Percentiles rank a stretch among this genome's conserved stretches.
These are phyloP conservation scores for Tetranychus piercei DNA, from an alignment of 2,888 invertebrate species.

Conservation along the genomic window DNA sequence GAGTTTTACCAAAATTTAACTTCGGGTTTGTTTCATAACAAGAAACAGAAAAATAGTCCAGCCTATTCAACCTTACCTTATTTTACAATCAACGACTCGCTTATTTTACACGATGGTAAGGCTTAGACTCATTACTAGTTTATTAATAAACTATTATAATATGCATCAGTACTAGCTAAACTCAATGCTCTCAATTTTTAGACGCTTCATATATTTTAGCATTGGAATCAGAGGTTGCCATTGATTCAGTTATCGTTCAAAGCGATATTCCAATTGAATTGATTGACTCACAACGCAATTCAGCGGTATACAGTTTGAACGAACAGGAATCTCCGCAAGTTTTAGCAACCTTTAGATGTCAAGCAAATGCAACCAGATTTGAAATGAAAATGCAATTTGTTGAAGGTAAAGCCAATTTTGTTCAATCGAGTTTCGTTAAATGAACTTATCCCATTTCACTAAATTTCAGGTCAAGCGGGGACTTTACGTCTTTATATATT, in stretches of 20 bases:
- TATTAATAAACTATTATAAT: not conserved
- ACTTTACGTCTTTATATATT: constrained; percentile 54
- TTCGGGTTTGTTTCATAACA: constrained; percentile 34
- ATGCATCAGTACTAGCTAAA: not conserved
- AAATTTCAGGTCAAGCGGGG: constrained; percentile 42
- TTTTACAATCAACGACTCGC: constrained; percentile 53
- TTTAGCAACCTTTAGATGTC: constrained; percentile 74
- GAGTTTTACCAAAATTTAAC: constrained; percentile 52
- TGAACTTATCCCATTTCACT: not conserved
- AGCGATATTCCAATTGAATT: constrained; percentile 56
- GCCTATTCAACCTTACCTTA: constrained; percentile 57
- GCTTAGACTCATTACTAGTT: too few relatives aligned
- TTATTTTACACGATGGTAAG: constrained; percentile 39
- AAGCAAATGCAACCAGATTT: constrained; percentile 71
- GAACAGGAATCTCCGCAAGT: constrained; percentile 17
- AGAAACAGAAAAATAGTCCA: constrained; percentile 30
- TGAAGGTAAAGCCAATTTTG: constrained; percentile 40
- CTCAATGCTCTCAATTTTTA: constrained; percentile 39
- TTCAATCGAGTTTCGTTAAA: not conserved
- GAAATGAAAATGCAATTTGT: constrained; percentile 64
- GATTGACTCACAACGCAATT: constrained; percentile 59
- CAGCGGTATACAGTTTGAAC: constrained; percentile 49
- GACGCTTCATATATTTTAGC: constrained; percentile 54
- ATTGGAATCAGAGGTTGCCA: constrained; percentile 58
- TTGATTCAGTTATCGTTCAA: constrained; percentile 61